Base-by-base conservation (phyloP, 2,888 invertebrate genomes). In the Drosophila niveifrons region DNA sequence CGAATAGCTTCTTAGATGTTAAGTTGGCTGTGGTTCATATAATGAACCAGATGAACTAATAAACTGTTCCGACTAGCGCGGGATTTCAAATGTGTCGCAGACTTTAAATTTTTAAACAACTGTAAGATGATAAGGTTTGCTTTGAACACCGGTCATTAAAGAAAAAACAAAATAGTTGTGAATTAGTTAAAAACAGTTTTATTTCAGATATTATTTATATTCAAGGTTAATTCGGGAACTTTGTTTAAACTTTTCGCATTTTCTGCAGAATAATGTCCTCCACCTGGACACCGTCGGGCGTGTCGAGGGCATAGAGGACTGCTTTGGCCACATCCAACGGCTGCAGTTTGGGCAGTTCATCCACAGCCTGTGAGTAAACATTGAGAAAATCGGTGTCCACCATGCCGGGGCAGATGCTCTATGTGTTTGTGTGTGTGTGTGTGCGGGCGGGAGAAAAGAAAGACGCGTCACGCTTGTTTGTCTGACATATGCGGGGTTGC, bases 381-480 rank as follows among this genome's bases (percentile, higher is more conserved):
- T 92, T 91, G 47, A 94, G 80, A 52, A 94, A 92, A 65, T 93
- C 93, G 0, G 95, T 95, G 48, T 93, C 93, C 15, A 95, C 94
- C 75, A 94, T 89, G 15, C 95, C 95, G 0, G 95, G 95, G 46
- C 94, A 95, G 48, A 95, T 92, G 79, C 94, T 94, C 95, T 95
- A 74, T 41, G 2, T 31, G 36, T 36, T 1, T 17, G 23, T 23
- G 23, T 23, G 23, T 23, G 18, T 4, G 18, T 23, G 23, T 23
- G 23, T 23, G 23, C 23, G 23, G 23, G 43, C 57, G 70, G 70
- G 69, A 36, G 46, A 15, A 70, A 56, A 58, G 56, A 66, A 62
- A 62, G 61, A 58, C 18, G 63, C 57, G 59, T 53, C 51, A 75
- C 63, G 51, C 23, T 44, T 59, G 51, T 65, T 82, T 72, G 72